Percentiles rank a stretch among this genome's conserved stretches.
Conservation (phyloP, 2,888 invertebrate species). For the Nymphalis c-album region DNA sequence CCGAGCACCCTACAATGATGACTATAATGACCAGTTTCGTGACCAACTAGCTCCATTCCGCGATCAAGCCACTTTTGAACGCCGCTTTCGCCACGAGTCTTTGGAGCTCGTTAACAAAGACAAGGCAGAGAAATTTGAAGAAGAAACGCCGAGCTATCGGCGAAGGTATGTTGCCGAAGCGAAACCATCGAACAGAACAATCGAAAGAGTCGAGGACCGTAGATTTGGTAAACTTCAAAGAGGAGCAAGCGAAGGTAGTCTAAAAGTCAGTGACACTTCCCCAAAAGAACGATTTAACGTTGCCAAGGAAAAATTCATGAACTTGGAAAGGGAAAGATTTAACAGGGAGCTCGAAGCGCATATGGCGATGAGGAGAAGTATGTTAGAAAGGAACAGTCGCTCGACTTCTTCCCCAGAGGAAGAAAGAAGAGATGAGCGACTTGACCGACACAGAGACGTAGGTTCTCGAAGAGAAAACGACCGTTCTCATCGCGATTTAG, state of each 20-base stretch:
- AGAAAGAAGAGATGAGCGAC: conserved; percentile 77
- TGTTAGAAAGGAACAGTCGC: conserved; percentile 77
- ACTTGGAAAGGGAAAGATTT: conserved; percentile 87
- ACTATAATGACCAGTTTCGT: conserved; percentile 55
- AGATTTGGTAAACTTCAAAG: conserved; percentile 70
- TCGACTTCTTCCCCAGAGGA: conserved; percentile 80
- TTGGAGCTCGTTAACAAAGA: conserved; percentile 65
- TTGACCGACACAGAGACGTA: conserved; percentile 67
- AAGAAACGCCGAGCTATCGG: conserved; percentile 67
- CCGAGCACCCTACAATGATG: conserved; percentile 48
- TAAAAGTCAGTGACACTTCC: conserved; percentile 73
- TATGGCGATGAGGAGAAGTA: conserved; percentile 76
- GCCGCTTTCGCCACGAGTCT: conserved; percentile 73
- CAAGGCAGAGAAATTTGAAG: conserved; percentile 65
- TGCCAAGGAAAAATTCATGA: conserved; percentile 92
- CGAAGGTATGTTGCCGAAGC: conserved; percentile 77
- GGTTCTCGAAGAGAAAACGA: conserved; percentile 74
- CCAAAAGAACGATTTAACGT: conserved; percentile 92
- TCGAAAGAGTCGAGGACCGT: conserved; percentile 74
- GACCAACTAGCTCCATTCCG: conserved; percentile 71
- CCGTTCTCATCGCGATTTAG: conserved; percentile 67
- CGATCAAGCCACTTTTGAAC: conserved; percentile 64
- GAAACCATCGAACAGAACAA: conserved; percentile 72
- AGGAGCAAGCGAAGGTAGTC: conserved; percentile 73
- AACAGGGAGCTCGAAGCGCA: conserved; percentile 80